A percentile compares a stretch with the other conserved stretches of the same genome.
Conservation (phyloP, 53 echinoderm and acorn worm species). For the Holothuria scabra region DNA sequence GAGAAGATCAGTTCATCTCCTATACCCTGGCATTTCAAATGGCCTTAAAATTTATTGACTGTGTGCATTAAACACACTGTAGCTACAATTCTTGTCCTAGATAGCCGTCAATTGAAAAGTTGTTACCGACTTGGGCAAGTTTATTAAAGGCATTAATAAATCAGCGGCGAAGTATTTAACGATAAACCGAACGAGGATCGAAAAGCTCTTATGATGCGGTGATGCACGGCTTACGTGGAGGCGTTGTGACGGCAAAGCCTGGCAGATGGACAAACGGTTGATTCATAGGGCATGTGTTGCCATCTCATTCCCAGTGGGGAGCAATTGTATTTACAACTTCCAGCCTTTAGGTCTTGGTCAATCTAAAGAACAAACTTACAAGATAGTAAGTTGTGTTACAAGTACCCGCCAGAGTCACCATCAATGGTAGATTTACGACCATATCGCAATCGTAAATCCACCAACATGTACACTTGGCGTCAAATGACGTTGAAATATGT, state of each 20-base stretch:
- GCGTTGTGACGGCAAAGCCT: constrained; percentile 33
- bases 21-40: no score
- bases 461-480: constrained; percentile 39
- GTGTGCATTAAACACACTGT: no score
- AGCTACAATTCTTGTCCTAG: neutral
- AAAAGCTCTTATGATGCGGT: constrained; percentile 28
- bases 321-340: constrained; percentile 36
- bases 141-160: constrained; percentile 32
- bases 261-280: constrained; percentile 41
- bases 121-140: constrained; percentile 25
- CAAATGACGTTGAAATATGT: constrained; percentile 31
- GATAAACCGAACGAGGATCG: constrained; percentile 19
- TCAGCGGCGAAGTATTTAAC: constrained; percentile 25
- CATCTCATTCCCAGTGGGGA: constrained; percentile 15
- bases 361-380: constrained; percentile 40
- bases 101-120: constrained; percentile 9
- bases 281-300: constrained; percentile 35
- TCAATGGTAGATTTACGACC: constrained; percentile 32
- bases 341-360: constrained; percentile 38
- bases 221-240: constrained; percentile 42
- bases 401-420: constrained; percentile 34
- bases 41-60: no score
- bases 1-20: no score
- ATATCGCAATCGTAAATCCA: constrained; percentile 17
- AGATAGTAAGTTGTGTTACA: constrained; percentile 19